Evolutionary conservation across 2,113 vertebrate genomes (phyloP).

Genomic region (Orientallactaga bullata): DNA sequence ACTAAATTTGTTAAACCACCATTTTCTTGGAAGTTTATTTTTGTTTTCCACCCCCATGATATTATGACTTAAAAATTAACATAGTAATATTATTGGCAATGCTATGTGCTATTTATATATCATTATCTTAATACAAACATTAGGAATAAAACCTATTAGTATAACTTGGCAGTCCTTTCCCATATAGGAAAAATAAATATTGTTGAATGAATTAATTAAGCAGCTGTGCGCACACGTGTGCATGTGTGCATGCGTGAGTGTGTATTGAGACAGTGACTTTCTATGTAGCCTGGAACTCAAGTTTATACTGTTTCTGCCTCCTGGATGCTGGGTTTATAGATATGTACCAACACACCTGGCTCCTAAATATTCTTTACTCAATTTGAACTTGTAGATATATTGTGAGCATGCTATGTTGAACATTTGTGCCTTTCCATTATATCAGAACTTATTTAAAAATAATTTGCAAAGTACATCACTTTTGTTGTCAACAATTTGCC

Average conservation of each 20-base stretch:
- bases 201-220: constrained; percentile 13
- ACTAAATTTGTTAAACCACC: constrained; percentile 34
- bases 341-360: neutral
- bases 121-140: constrained; percentile 2
- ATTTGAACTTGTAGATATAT: constrained; percentile 38
- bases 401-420: too few species aligned
- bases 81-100: constrained; percentile 16
- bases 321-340: neutral
- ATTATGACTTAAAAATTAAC: constrained; percentile 42
- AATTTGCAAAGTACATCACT: too few species aligned
- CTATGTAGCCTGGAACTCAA: neutral
- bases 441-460: too few species aligned
- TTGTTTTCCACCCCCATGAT: constrained; percentile 21
- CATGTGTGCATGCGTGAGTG: too few species aligned
- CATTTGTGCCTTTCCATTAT: too few species aligned
- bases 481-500: too few species aligned
- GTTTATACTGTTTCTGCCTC: neutral
- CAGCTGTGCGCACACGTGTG: too few species aligned
- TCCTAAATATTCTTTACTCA: constrained; percentile 46
- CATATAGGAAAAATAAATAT: constrained; percentile 13
- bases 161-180: constrained; percentile 44
- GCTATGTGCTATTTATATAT: neutral
- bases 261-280: neutral
- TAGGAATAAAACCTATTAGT: constrained; percentile 20
- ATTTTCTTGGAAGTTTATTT: constrained; percentile 1